phyloP scores from a whole-genome alignment of 2,888 invertebrate species.

The Pegoplata infirma region DNA sequence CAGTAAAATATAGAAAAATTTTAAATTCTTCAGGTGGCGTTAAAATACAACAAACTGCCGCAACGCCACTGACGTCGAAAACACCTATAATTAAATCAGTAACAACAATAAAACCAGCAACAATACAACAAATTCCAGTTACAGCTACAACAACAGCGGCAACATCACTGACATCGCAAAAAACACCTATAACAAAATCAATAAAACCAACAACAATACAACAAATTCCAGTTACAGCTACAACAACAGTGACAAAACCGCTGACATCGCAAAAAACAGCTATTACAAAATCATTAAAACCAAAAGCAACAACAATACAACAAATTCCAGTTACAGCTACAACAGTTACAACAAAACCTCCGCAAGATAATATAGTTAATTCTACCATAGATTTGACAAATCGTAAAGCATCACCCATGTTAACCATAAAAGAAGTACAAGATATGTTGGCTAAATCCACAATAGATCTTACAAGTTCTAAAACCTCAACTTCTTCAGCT shows the following conservation, averaged over 20 bases:
- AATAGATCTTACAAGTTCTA: background rate
- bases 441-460: constrained; percentile 16
- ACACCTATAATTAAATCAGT: no score
- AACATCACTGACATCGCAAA: no score
- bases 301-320: no score
- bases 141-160: background rate
- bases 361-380: background rate
- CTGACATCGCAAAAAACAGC: no score
- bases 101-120: no score
- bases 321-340: background rate
- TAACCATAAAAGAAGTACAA: constrained; percentile 40
- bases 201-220: background rate
- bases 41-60: no score
- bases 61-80: no score
- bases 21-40: background rate
- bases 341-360: background rate
- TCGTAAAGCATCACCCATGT: background rate
- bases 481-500: background rate
- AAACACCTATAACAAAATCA: no score
- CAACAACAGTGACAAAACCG: background rate
- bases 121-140: background rate
- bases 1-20: background rate
- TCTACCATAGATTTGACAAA: background rate
- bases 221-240: background rate
- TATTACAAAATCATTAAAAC: no score